Conservation (phyloP, 2,797 vertebrate species). For the Malurus leucopterus region DNA sequence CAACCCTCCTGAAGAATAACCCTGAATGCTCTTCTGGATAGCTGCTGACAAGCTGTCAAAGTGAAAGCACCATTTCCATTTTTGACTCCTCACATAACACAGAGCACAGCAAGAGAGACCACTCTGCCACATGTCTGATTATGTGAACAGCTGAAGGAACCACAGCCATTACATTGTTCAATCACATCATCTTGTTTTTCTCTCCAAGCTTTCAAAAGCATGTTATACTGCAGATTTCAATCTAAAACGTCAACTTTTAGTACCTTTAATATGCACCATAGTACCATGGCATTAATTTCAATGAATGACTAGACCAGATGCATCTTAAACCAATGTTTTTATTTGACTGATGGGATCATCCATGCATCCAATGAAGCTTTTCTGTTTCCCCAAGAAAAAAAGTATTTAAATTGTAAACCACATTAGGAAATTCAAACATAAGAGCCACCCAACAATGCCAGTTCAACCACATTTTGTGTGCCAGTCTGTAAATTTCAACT, state of each 20-base stretch:
- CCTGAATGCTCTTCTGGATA: accelerated
- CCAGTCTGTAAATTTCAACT: background rate
- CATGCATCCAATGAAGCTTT: background rate
- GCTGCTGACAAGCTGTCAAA: background rate
- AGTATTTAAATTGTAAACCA: background rate
- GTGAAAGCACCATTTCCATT: background rate
- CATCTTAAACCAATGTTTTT: background rate
- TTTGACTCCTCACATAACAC: background rate
- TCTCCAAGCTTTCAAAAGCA: background rate
- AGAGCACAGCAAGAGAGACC: background rate
- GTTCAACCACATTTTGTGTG: background rate
- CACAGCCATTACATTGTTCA: background rate
- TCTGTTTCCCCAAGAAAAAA: background rate
- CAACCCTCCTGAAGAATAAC: background rate
- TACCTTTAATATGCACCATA: background rate
- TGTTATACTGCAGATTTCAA: background rate
- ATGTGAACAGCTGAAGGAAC: background rate
- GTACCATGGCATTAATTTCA: background rate
- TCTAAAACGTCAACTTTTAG: background rate
- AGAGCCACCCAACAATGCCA: background rate
- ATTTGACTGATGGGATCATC: background rate
- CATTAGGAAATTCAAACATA: background rate
- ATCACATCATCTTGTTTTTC: background rate
- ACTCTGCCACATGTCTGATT: accelerated
- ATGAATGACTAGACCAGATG: background rate